Evolutionary conservation across 2,888 invertebrate genomes (phyloP), one percentile per base, ranked within the genome.

Genomic region (Agrenia bidenticulata): DNA sequence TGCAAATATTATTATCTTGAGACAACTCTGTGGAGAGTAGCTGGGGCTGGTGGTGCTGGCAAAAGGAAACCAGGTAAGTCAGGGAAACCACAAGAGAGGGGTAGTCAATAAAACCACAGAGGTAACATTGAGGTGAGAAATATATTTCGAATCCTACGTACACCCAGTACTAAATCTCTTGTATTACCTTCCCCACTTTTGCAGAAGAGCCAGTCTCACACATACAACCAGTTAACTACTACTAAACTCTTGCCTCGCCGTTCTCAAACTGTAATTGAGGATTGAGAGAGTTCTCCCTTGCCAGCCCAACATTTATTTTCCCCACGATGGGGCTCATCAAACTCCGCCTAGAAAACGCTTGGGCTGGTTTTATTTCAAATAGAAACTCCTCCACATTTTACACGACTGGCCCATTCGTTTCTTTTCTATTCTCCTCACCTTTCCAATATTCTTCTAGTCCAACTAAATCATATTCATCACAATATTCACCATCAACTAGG

Each of bases 261-360:
- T 2, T 13, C 2, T 23, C 23, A 51, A 51, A 51, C 51, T 51
- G 51, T 51, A 51, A 51, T 51, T 51, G 51, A 51, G 51, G 24
- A 51, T 51, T 23, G 51, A 51, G 23, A 51, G 51, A 51, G 23
- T 15, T 21, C 23, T 23, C 23, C 51, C 2, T 23, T 5, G 15
- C 51, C 51, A 51, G 23, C 15, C 45, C n/a, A 45, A 45, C 45
- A 5, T 4, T n/a, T n/a, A n/a, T n/a, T 45, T 45, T 45, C n/a
- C 51, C 19, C 51, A 51, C 17, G 51, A 51, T 51, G 51, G 51
- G 51, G 51, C 51, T 51, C 21, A 23, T 51, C 39, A 17, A 41
- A 57, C 57, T 57, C 57, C 57, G 39, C 57, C 57, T 57, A 13
- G 26, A 21, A 57, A 57, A 39, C 57, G 57, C 57, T 57, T 57